Conservation (phyloP, 1,140 invertebrate species). For the Drosophila pallidifrons region DNA sequence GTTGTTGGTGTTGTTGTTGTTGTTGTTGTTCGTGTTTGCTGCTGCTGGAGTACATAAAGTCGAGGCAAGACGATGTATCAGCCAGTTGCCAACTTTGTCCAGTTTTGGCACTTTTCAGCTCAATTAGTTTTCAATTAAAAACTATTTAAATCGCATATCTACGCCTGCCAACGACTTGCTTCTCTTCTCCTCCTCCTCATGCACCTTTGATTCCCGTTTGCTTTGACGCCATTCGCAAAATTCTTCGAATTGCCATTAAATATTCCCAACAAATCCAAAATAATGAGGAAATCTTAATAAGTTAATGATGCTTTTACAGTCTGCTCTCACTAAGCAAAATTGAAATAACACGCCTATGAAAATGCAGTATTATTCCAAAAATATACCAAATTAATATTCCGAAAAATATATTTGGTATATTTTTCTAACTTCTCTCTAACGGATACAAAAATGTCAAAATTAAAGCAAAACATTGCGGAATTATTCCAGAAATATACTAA, state of each 20-base stretch:
- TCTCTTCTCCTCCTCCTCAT: too few species aligned
- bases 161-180: slow-evolving; percentile 13
- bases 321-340: too few species aligned
- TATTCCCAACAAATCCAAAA: neutral
- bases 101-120: slow-evolving; percentile 45
- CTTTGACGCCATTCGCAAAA: slow-evolving; percentile 18
- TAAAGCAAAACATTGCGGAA: too few species aligned
- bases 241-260: slow-evolving; percentile 22
- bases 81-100: neutral
- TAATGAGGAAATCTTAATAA: slow-evolving; percentile 5
- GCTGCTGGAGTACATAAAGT: neutral
- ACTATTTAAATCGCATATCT: slow-evolving; percentile 60
- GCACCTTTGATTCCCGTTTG: slow-evolving; percentile 16
- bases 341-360: too few species aligned
- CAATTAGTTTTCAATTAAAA: slow-evolving; percentile 76
- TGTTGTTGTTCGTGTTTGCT: slow-evolving; percentile 31
- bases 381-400: too few species aligned
- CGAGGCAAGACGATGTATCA: slow-evolving; percentile 2
- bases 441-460: too few species aligned
- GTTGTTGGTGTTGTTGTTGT: slow-evolving; percentile 15
- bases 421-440: too few species aligned
- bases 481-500: too few species aligned
- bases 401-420: too few species aligned
- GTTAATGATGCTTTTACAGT: too few species aligned
- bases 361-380: too few species aligned